Conservation (phyloP, 2,888 invertebrate species). For the Eueremaeus valkanovi region DNA sequence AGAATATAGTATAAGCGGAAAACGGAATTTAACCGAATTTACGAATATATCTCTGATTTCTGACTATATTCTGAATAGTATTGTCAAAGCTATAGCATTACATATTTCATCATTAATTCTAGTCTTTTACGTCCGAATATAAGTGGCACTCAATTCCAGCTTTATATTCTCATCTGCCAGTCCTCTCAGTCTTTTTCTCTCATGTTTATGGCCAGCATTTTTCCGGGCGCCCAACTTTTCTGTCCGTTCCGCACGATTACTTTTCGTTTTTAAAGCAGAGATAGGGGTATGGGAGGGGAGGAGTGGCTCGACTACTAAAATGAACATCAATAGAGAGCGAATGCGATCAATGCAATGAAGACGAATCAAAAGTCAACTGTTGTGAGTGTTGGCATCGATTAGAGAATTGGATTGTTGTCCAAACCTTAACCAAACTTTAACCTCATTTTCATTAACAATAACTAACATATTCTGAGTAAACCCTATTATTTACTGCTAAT, state of each 20-base stretch:
- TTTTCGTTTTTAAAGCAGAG: not conserved
- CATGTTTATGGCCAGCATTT: not conserved
- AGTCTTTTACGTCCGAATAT: not conserved
- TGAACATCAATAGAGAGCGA: not conserved
- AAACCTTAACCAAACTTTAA: not conserved
- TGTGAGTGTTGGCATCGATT: not conserved
- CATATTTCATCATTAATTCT: conserved; percentile 9
- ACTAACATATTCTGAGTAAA: too few relatives aligned
- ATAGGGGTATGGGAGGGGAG: conserved; percentile 9
- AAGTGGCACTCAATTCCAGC: conserved; percentile 6
- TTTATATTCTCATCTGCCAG: too few relatives aligned
- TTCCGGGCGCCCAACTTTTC: conserved; percentile 11
- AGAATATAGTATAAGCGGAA: not conserved
- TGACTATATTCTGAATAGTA: not conserved
- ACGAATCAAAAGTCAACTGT: not conserved
- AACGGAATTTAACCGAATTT: not conserved
- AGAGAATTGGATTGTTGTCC: not conserved
- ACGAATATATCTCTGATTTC: not conserved
- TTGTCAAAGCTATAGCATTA: not conserved
- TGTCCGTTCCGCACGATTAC: conserved; percentile 12
- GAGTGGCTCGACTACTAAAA: not conserved
- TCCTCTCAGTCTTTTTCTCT: not conserved
- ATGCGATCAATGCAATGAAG: too few relatives aligned
- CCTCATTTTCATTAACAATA: too few relatives aligned
- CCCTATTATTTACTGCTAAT: too few relatives aligned